phyloP scores from a whole-genome alignment of 2,113 vertebrate genomes.

The Asarcornis scutulata region DNA sequence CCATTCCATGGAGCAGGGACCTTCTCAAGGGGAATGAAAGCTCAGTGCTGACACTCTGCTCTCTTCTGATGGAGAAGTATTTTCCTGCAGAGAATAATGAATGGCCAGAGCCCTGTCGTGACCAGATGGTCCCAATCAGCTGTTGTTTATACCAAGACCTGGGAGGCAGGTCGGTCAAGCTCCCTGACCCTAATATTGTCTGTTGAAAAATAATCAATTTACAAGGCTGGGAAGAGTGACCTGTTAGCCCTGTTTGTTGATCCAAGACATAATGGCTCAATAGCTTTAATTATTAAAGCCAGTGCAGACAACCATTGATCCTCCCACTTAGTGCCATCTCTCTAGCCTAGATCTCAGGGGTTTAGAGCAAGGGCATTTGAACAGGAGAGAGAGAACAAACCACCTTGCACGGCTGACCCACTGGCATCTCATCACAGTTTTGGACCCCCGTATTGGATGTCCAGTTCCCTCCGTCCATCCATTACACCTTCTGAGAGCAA shows the following conservation, averaged over 20 bases:
- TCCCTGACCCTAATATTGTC: constrained; percentile 45
- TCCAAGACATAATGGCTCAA: constrained; percentile 64
- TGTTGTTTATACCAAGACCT: constrained; percentile 28
- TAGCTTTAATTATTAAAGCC: constrained; percentile 72
- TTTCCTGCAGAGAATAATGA: background rate
- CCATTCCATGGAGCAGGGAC: rapidly evolving
- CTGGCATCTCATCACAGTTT: background rate
- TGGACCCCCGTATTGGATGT: background rate
- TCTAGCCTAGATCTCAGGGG: background rate
- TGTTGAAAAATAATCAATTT: constrained; percentile 59
- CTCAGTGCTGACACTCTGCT: background rate
- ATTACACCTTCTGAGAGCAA: background rate
- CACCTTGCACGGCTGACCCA: background rate
- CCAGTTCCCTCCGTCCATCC: background rate
- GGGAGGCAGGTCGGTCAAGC: constrained; percentile 26
- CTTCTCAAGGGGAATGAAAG: background rate
- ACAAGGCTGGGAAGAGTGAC: constrained; percentile 42
- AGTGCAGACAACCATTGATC: constrained; percentile 39
- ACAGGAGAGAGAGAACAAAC: background rate
- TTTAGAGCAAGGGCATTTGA: background rate
- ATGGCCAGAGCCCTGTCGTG: background rate
- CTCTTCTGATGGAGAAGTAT: background rate
- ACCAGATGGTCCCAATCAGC: constrained; percentile 46
- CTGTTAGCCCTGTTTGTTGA: constrained; percentile 64
- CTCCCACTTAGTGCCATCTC: constrained; percentile 42